Evolutionary conservation across 2,888 invertebrate species (phyloP), one percentile per base, ranked within the genome.

Genomic region (Ophion ellenae): DNA sequence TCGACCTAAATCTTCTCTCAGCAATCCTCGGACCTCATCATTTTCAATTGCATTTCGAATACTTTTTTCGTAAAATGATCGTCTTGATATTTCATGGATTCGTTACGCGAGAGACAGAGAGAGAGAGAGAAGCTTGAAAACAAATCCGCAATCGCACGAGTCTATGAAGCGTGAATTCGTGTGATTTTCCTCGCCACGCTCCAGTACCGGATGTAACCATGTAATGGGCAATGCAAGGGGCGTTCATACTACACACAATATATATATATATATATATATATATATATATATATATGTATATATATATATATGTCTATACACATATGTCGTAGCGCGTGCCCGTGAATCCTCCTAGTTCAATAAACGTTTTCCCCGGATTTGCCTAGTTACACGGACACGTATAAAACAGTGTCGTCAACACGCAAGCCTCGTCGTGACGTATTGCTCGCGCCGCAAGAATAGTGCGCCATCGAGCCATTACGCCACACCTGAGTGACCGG

Each of bases 131-230:
- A 20, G 24, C 53, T 45, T 45, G 20, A 20, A 47, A 67, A 10
- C 5, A 70, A 67, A 63, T 63, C 3, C 32, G 14, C 32, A n/a
- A 75, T 81, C 61, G 69, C 32, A 40, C 28, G 75, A 75, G 47
- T 81, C 69, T 20, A 63, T 75, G 81, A 70, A 70, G 76, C 76
- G 57, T 82, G 70, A 20, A 71, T 75, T 71, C 17, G 32, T 53
- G 81, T 63, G 64, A 77, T 77, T 24, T 24, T 53, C 32, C 64
- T 71, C n/a, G 76, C 66, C 45, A 66, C 66, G 76, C 77, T 77
- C 81, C 70, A 70, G 75, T 76, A 75, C 61, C 7, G 75, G 17
- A 4, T n/a, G 47, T 75, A 75, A 75, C 11, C 6, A 53, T 17
- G 53, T 17, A 53, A 53, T 53, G 53, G 40, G 53, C 53, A 53